A percentile compares a stretch with the other conserved stretches of the same genome.
These are phyloP conservation scores for Sinopyrophorus schimmeli DNA, from an alignment of 2,888 invertebrate species.

Conservation along the genomic window DNA sequence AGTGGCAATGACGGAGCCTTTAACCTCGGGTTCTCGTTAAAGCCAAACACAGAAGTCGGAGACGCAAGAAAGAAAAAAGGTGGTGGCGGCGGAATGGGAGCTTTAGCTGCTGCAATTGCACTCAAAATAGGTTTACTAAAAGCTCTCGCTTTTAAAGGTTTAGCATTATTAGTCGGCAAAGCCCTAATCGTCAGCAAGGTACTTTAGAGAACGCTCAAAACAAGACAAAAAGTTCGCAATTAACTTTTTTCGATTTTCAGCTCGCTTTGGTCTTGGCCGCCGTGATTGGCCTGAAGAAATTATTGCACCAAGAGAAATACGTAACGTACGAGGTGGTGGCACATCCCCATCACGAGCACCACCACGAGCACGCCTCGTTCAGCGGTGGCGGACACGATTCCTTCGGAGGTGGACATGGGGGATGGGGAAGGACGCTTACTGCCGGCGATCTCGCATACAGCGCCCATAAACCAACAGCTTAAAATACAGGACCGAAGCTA, in stretches of 20 bases:
- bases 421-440: slow-evolving; percentile 63
- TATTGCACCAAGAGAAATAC: slow-evolving; percentile 74
- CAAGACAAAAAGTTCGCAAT: background rate
- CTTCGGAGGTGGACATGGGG: slow-evolving; percentile 54
- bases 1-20: slow-evolving; percentile 69
- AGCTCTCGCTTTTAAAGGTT: slow-evolving; percentile 77
- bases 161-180: slow-evolving; percentile 81
- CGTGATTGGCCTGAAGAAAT: slow-evolving; percentile 80
- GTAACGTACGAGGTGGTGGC: slow-evolving; percentile 78
- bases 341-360: slow-evolving; percentile 68
- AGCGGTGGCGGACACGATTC: slow-evolving; percentile 50
- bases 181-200: slow-evolving; percentile 80
- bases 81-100: slow-evolving; percentile 65
- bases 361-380: slow-evolving; percentile 57
- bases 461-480: slow-evolving; percentile 58
- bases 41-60: slow-evolving; percentile 44
- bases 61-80: slow-evolving; percentile 60
- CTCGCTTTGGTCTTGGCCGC: slow-evolving; percentile 79
- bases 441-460: slow-evolving; percentile 64
- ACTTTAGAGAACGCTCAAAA: slow-evolving; percentile 21
- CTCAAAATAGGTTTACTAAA: slow-evolving; percentile 82
- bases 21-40: slow-evolving; percentile 71
- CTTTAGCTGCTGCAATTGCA: slow-evolving; percentile 73
- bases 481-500: background rate
- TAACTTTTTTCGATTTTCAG: slow-evolving; percentile 47